These are phyloP conservation scores for Cygnus atratus DNA, from an alignment of 2,113 vertebrate genomes.

Conservation along the genomic window DNA sequence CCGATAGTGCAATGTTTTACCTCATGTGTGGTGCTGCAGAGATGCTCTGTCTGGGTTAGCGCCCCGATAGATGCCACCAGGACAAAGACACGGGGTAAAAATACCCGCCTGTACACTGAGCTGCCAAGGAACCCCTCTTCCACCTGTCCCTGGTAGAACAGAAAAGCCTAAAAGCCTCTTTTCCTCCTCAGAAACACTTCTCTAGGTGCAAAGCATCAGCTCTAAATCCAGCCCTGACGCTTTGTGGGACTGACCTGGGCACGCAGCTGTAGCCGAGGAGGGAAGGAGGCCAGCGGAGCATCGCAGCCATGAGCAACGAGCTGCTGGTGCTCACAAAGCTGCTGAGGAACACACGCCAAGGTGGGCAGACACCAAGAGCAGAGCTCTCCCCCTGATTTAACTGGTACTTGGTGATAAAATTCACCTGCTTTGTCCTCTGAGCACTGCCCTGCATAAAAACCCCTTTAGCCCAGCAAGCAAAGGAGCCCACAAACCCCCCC, in stretches of 20 bases:
- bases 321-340: neutral
- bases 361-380: neutral
- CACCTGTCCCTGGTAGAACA: rapidly evolving
- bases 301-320: neutral
- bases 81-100: rapidly evolving
- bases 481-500: neutral
- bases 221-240: rapidly evolving
- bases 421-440: neutral
- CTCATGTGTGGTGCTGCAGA: rapidly evolving
- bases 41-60: neutral
- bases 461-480: neutral
- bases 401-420: neutral
- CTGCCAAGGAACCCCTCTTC: rapidly evolving
- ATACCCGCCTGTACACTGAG: rapidly evolving
- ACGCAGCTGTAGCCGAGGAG: rapidly evolving
- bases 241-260: neutral
- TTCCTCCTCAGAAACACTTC: rapidly evolving
- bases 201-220: rapidly evolving
- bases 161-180: rapidly evolving
- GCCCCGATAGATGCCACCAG: neutral
- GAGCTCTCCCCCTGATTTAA: neutral
- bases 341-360: neutral
- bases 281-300: rapidly evolving
- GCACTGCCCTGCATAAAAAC: neutral
- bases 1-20: neutral